Conservation (phyloP, 2,888 invertebrate species). For the Meghimatium bilineatum region DNA sequence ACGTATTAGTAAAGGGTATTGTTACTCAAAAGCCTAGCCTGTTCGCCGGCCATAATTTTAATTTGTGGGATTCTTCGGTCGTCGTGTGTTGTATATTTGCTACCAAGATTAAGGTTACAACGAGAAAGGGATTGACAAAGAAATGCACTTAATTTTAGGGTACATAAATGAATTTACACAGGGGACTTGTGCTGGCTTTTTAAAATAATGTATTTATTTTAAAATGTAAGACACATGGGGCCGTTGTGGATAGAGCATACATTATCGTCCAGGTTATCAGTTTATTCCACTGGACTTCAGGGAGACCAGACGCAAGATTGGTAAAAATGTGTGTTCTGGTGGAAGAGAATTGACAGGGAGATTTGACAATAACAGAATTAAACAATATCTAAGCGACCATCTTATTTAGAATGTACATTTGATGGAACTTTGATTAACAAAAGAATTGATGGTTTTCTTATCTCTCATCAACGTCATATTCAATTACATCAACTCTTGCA, state of each 20-base stretch:
- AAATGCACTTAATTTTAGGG: slow-evolving; percentile 26
- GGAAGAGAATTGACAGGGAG: background rate
- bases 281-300: background rate
- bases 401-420: background rate
- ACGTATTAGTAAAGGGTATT: slow-evolving; percentile 29
- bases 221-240: slow-evolving; percentile 13
- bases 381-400: background rate
- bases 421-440: background rate
- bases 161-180: slow-evolving; percentile 30
- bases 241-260: background rate
- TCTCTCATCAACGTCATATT: background rate
- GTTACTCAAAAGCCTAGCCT: slow-evolving; percentile 6
- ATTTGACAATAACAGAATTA: background rate
- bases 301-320: background rate
- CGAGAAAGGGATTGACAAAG: slow-evolving; percentile 11
- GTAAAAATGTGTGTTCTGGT: background rate
- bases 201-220: slow-evolving; percentile 21
- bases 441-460: background rate
- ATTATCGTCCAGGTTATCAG: background rate
- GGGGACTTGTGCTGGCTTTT: background rate
- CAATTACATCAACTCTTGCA: background rate
- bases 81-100: slow-evolving; percentile 26
- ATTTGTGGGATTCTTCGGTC: slow-evolving; percentile 24
- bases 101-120: slow-evolving; percentile 10
- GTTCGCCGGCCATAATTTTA: slow-evolving; percentile 22